A percentile compares a stretch with the other conserved stretches of the same genome.
Conservation (phyloP, 2,797 vertebrate genomes). For the Tokudaia muenninki region DNA sequence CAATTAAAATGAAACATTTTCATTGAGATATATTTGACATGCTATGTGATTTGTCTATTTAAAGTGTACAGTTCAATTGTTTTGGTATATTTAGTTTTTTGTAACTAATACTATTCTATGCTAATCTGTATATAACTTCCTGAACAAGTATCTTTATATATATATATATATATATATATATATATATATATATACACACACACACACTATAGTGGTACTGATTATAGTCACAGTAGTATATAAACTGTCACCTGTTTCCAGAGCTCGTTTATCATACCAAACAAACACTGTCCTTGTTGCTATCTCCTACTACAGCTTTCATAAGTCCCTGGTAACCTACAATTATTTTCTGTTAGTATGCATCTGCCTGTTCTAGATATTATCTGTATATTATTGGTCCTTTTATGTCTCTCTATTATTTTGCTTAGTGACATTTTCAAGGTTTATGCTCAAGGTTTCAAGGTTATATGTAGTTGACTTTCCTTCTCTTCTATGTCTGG, state of each 20-base stretch:
- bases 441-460: neutral
- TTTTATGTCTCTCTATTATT: slow-evolving; percentile 19
- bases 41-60: neutral
- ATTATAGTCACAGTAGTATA: neutral
- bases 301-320: neutral
- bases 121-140: neutral
- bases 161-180: neutral
- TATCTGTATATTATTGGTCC: neutral
- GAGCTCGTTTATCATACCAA: neutral
- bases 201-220: neutral
- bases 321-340: neutral
- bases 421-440: neutral
- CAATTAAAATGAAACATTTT: neutral
- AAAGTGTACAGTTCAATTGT: neutral
- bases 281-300: neutral
- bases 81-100: slow-evolving; percentile 12
- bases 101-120: neutral
- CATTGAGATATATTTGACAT: neutral
- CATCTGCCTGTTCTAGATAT: neutral
- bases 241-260: slow-evolving; percentile 1
- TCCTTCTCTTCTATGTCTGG: neutral
- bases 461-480: neutral
- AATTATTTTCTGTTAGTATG: neutral
- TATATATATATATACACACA: too few relatives aligned
- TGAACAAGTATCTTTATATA: neutral